phyloP scores from a whole-genome alignment of 2,888 invertebrate genomes.

The Norana najaformis region DNA sequence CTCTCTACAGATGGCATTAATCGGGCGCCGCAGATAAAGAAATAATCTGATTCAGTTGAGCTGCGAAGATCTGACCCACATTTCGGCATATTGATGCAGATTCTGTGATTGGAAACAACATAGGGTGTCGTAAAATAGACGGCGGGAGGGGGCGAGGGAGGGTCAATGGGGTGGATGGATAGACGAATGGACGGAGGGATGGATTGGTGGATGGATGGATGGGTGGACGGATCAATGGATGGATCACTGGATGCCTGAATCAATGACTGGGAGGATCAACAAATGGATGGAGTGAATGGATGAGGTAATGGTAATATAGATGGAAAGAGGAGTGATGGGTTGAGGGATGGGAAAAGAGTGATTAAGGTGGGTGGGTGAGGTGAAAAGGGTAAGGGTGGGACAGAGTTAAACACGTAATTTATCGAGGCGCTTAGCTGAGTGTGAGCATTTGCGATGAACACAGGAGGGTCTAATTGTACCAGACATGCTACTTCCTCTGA shows the following conservation, averaged over 20 bases:
- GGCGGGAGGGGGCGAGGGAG: background rate
- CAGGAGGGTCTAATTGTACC: background rate
- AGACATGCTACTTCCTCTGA: background rate
- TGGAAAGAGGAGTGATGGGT: background rate
- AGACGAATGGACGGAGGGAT: too few species aligned
- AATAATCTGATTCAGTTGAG: background rate
- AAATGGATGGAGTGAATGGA: too few species aligned
- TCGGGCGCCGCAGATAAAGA: background rate
- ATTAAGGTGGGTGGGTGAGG: background rate
- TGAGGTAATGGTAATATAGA: too few species aligned
- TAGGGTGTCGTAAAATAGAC: too few species aligned
- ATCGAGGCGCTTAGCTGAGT: background rate
- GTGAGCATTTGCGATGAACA: background rate
- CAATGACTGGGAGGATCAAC: too few species aligned
- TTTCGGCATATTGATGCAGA: background rate
- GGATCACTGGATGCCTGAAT: too few species aligned
- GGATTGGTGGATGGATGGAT: too few species aligned
- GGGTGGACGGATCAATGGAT: too few species aligned
- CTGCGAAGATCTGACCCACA: background rate
- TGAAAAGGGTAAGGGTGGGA: background rate
- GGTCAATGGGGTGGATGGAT: background rate
- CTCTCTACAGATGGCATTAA: background rate
- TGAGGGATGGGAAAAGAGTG: background rate
- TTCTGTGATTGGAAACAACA: background rate
- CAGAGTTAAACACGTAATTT: background rate